Base-by-base conservation (phyloP, 2,113 vertebrate species). In the Eleginops maclovinus region DNA sequence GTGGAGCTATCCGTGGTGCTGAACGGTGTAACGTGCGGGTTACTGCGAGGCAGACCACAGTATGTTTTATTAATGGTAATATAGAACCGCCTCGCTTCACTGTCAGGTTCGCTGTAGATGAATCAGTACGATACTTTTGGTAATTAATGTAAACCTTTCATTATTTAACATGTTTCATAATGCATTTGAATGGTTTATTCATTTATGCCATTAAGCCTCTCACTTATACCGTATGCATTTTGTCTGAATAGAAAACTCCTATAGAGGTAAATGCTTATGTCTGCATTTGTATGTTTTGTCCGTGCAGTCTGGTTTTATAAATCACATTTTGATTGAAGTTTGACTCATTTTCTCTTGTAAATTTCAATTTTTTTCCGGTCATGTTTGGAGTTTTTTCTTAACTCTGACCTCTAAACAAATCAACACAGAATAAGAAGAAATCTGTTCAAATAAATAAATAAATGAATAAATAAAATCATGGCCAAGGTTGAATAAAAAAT, bases 151-250 rank as follows among this genome's bases (percentile, higher is more conserved):
- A 67, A 12, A 54, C 65, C 22, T 60, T 74, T 51, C 68, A 86
- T 86, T 83, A 90, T 87, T 86, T 76, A 88, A 46, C 40, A 72
- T 56, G 21, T 75, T 89, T 78, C 60, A 86, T 85, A 75, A 75
- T 72, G 28, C 17, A 86, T 59, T 41, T 1, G 15, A 26, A 82
- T 89, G 36, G 86, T 68, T 86, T 83, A 85, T 89, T 83, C 28
- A 90, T 79, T 2, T 15, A 13, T 44, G 21, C 60, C 72, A 78
- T 60, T 22, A 72, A 73, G 41, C 63, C 61, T 55, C 44, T 46
- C 9, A 69, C 28, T 61, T 22, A 55, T 24, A 26, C 15, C 28
- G 21, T 22, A 16, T 65, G 14, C 11, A 59, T 74, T 22, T 19
- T 12, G 22, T 62, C n/a, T 43, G 9, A 28, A 12, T 41, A 10